Evolutionary conservation across 1,140 invertebrate genomes (phyloP).

Genomic region (Leguminivora glycinivorella): DNA sequence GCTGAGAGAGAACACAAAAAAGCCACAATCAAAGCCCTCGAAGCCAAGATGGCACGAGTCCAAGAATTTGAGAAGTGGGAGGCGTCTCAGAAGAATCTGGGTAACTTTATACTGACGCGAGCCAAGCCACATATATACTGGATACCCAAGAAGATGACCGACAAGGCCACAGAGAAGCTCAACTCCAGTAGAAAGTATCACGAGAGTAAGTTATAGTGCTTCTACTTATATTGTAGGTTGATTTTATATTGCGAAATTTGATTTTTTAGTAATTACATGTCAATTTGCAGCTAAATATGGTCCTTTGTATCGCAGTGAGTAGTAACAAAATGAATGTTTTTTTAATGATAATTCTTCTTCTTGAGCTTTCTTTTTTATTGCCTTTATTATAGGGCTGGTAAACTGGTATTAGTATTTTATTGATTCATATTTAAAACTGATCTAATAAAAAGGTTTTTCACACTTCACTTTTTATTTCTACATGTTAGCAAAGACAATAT

Average conservation of each 20-base stretch:
- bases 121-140: slow-evolving; percentile 93
- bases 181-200: slow-evolving; percentile 74
- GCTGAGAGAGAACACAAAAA: slow-evolving; percentile 91
- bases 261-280: background rate
- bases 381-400: no score
- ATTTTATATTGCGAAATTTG: background rate
- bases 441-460: no score
- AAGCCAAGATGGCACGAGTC: slow-evolving; percentile 93
- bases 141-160: slow-evolving; percentile 86
- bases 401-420: no score
- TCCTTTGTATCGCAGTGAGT: slow-evolving; percentile 60
- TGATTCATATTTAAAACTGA: no score
- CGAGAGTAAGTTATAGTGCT: slow-evolving; percentile 73
- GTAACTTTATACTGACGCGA: slow-evolving; percentile 93
- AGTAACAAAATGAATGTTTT: slow-evolving; percentile 34
- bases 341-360: slow-evolving; percentile 34
- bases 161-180: slow-evolving; percentile 76
- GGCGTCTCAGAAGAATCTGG: slow-evolving; percentile 85
- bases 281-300: slow-evolving; percentile 58
- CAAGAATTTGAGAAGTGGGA: slow-evolving; percentile 95
- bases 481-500: no score
- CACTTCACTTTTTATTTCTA: no score
- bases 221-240: background rate
- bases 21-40: slow-evolving; percentile 92
- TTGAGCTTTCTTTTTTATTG: no score